These are phyloP conservation scores for Drosophila yakuba DNA, from an alignment of 1,140 invertebrate species.

Conservation along the genomic window DNA sequence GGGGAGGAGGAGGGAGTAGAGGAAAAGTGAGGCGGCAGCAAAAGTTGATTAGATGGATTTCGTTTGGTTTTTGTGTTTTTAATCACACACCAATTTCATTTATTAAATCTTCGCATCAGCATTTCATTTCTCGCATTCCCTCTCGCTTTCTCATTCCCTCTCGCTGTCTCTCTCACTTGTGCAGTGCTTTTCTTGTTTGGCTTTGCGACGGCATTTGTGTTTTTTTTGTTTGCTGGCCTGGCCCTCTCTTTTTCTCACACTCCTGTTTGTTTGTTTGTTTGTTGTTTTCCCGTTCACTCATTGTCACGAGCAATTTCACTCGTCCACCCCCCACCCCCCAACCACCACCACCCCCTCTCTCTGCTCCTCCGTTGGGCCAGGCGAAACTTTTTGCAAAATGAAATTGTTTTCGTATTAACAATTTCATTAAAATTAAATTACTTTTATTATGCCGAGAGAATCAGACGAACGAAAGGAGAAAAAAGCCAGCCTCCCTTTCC, in stretches of 20 bases:
- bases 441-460: constrained; percentile 72
- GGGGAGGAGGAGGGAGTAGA: constrained; percentile 3
- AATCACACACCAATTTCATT: constrained; percentile 85
- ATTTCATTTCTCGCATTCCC: constrained; percentile 80
- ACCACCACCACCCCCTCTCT: neutral
- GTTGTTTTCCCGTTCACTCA: constrained; percentile 58
- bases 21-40: constrained; percentile 62
- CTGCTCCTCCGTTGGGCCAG: constrained; percentile 1
- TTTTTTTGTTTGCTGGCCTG: constrained; percentile 26
- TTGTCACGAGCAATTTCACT: constrained; percentile 78
- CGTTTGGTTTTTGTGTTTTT: constrained; percentile 85
- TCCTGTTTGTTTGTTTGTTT: constrained; percentile 35
- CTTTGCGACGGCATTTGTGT: constrained; percentile 56
- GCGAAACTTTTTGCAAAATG: constrained; percentile 81
- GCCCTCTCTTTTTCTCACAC: constrained; percentile 47
- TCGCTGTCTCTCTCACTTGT: constrained; percentile 1
- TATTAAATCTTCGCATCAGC: constrained; percentile 85
- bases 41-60: constrained; percentile 85
- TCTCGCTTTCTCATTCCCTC: constrained; percentile 15
- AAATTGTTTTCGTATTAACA: constrained; percentile 84
- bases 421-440: constrained; percentile 84
- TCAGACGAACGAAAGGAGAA: constrained; percentile 18
- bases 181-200: constrained; percentile 26
- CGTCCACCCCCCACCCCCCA: neutral
- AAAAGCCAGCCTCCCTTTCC: neutral